Base-by-base conservation (phyloP, 64 coral and sea anemone genomes). In the Astreopora myriophthalma region DNA sequence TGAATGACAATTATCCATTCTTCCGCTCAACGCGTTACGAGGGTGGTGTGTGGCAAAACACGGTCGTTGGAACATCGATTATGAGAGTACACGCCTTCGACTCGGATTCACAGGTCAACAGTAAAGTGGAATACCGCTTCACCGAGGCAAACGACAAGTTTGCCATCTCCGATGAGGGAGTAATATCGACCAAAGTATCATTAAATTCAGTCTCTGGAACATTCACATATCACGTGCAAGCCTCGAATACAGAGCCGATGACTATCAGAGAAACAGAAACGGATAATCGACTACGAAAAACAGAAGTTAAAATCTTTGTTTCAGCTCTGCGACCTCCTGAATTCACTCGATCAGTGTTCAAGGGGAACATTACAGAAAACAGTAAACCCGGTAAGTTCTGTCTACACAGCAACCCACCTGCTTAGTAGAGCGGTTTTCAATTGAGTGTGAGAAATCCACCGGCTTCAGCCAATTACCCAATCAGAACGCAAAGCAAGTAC, bases 1-100 rank as follows among this genome's bases (percentile, higher is more conserved):
- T 80, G 19, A 96, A 96, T 71, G 95, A 96, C 27, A 96, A 96
- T 29, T 96, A 87, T 22, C 87, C 95, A 11, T 13, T 68, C 37
- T 96, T 96, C 69, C 76, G 55, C 1, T 85, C 81, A 37, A 63
- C 68, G 32, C 73, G 31, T 22, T 94, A 94, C 69, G 76, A 86
- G 42, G 91, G 89, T 36, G 94, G 95, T 37, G 87, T 96, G 11
- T 96, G 85, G 75, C 57, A 93, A 34, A 87, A 87, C 6, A 73
- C 95, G 24, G 36, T 72, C 5, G 20, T 90, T 29, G 95, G 95
- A 11, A 79, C 86, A 2, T 58, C 46, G 1, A 46, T 96, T 19
- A 61, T 94, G 16, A 80, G 22, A 12, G 80, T 96, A 20, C 38
- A 87, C 22, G 95, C 91, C 20, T 57, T 73, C 30, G 95, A 96